phyloP scores from a whole-genome alignment of 2,888 invertebrate species.

The Gibbula magus region DNA sequence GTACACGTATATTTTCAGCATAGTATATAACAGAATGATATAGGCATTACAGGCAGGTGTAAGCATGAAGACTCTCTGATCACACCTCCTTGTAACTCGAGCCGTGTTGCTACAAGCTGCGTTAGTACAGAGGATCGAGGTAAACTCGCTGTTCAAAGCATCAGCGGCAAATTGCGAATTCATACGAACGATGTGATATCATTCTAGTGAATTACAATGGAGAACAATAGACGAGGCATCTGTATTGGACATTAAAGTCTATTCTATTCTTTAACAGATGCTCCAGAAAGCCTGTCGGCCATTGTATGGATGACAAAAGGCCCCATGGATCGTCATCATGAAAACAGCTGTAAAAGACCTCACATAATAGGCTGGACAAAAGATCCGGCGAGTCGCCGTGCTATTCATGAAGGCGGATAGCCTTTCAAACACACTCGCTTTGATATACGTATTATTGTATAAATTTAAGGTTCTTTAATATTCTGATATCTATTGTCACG shows the following conservation, averaged over 20 bases:
- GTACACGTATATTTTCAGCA: too few relatives aligned
- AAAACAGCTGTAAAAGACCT: neutral
- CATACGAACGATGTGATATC: slow-evolving; percentile 7
- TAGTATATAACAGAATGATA: too few relatives aligned
- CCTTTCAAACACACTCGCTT: neutral
- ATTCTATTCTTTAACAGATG: neutral
- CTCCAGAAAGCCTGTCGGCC: neutral
- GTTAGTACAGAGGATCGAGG: neutral
- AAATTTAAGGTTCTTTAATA: slow-evolving; percentile 13
- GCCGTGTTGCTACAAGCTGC: neutral
- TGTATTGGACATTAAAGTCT: slow-evolving; percentile 10
- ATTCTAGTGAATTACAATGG: neutral
- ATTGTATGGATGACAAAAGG: neutral
- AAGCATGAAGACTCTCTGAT: too few relatives aligned
- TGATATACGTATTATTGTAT: slow-evolving; percentile 11
- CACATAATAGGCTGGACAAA: neutral
- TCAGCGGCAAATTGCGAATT: neutral
- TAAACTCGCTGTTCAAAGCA: neutral
- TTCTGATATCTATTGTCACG: neutral
- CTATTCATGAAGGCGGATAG: neutral
- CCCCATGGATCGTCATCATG: neutral
- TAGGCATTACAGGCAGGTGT: too few relatives aligned
- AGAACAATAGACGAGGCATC: neutral
- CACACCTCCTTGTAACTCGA: too few relatives aligned
- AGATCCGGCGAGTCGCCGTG: neutral